Conservation (phyloP, 2,888 invertebrate species). For the Caradrina kadenii region DNA sequence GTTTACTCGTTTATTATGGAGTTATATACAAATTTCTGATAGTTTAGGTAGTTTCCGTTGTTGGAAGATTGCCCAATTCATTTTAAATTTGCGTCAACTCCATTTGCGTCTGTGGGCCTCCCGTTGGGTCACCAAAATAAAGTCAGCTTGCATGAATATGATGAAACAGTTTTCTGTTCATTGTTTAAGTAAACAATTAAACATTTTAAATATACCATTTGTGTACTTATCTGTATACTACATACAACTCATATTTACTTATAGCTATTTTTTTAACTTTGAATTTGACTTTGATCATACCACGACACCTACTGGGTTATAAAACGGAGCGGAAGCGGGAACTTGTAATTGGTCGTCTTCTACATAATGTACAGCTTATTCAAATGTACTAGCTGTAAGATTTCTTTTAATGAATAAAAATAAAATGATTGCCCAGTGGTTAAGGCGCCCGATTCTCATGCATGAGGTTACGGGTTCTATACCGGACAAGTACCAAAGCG, state of each 20-base stretch:
- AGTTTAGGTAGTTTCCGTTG: slow-evolving; percentile 71
- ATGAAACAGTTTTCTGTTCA: slow-evolving; percentile 25
- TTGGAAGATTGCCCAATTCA: slow-evolving; percentile 82
- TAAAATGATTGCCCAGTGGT: no score
- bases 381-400: no score
- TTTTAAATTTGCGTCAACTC: slow-evolving; percentile 81
- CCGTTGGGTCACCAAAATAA: slow-evolving; percentile 75
- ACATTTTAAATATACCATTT: slow-evolving; percentile 15
- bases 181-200: slow-evolving; percentile 22
- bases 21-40: slow-evolving; percentile 60
- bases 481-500: no score
- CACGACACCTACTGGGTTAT: slow-evolving; percentile 28
- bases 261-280: slow-evolving; percentile 21
- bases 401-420: no score
- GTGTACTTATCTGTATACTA: not conserved
- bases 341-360: no score
- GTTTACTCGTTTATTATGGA: slow-evolving; percentile 19
- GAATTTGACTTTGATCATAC: slow-evolving; percentile 23
- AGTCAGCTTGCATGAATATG: slow-evolving; percentile 57
- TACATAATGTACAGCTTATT: no score
- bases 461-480: no score
- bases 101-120: slow-evolving; percentile 74
- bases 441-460: no score
- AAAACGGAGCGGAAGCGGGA: not conserved
- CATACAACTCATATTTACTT: slow-evolving; percentile 9